Evolutionary conservation across 2,113 vertebrate species (phyloP), one percentile per base, ranked within the genome.

Genomic region (Pagrus major): DNA sequence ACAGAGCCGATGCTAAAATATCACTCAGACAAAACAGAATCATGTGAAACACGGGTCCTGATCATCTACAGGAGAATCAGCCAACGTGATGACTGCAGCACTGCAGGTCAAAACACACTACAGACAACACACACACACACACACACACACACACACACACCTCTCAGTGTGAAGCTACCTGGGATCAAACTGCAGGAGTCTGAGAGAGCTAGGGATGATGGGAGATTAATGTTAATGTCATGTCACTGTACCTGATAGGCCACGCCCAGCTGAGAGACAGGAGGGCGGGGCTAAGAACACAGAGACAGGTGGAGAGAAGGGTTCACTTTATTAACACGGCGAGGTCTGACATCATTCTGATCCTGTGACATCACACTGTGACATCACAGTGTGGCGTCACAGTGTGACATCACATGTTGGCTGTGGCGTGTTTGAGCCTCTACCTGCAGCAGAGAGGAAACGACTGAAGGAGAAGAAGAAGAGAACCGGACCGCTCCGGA

Each of bases 171-270:
- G 18, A 29, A 33, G 59, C 47, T 75, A 55, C 60, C 72, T 75
- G 35, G 35, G 46, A 9, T 41, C 71, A 63, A 15, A 41, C 31
- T 52, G 49, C 51, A 31, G 25, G 16, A n/a, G 23, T 44, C 27
- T 59, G 47, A 44, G 46, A 29, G 72, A 58, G 51, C 74, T 37
- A 68, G 31, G 74, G 31, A 77, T 77, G 42, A 68, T 68, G 64
- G 44, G 55, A 60, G 25, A 60, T 9, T 41, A 60, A 20, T 25
- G 33, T 76, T 65, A 67, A 14, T 35, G 49, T 55, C 9, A 54
- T 5, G 21, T 55, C 12, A 33, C 33, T 41, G 39, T 58, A 65
- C 47, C 72, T 64, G 55, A 72, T 37, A 37, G 31, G 39, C 35
- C 11, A 37, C 20, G 4, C 35, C n/a, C 60, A 42, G 37, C 5